A percentile compares a stretch with the other conserved stretches of the same genome.
phyloP scores from a whole-genome alignment of 2,888 invertebrate species.

The Xiphydria camelus region DNA sequence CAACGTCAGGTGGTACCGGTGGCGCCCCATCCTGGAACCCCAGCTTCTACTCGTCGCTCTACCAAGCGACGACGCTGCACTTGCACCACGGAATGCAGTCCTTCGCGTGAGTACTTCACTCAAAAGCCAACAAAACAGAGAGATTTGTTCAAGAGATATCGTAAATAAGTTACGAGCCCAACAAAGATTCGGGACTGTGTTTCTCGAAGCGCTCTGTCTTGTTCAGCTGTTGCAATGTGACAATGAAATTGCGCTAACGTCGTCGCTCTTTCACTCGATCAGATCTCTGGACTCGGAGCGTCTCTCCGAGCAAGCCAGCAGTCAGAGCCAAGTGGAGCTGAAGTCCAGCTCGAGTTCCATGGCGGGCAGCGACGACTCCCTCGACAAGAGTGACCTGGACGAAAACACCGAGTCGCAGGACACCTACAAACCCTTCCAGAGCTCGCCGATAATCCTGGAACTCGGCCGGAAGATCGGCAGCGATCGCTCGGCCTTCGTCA shows the following conservation, averaged over 20 bases:
- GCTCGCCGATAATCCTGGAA: slow-evolving; percentile 44
- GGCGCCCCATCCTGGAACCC: slow-evolving; percentile 50
- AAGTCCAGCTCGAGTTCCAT: slow-evolving; percentile 62
- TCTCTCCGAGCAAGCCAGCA: slow-evolving; percentile 42
- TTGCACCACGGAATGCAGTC: slow-evolving; percentile 52
- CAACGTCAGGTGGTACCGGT: slow-evolving; percentile 36
- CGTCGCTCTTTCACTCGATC: slow-evolving; percentile 2
- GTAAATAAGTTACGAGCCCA: too few species aligned
- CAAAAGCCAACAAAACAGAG: too few species aligned
- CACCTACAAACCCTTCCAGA: slow-evolving; percentile 47
- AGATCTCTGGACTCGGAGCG: slow-evolving; percentile 49
- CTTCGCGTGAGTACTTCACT: slow-evolving; percentile 41
- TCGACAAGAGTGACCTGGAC: slow-evolving; percentile 60
- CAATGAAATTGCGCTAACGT: too few species aligned
- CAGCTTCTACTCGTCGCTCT: slow-evolving; percentile 53
- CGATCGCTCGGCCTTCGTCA: slow-evolving; percentile 49
- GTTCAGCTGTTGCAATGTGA: too few species aligned
- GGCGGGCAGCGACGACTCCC: slow-evolving; percentile 65
- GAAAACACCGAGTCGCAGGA: slow-evolving; percentile 49
- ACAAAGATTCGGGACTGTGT: too few species aligned
- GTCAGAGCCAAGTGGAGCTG: slow-evolving; percentile 46
- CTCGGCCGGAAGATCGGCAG: slow-evolving; percentile 46
- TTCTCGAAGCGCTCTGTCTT: too few species aligned
- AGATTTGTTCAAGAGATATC: too few species aligned
- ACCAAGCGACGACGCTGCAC: slow-evolving; percentile 50